phyloP scores from a whole-genome alignment of 2,888 invertebrate species.

The Pandemis corylana region DNA sequence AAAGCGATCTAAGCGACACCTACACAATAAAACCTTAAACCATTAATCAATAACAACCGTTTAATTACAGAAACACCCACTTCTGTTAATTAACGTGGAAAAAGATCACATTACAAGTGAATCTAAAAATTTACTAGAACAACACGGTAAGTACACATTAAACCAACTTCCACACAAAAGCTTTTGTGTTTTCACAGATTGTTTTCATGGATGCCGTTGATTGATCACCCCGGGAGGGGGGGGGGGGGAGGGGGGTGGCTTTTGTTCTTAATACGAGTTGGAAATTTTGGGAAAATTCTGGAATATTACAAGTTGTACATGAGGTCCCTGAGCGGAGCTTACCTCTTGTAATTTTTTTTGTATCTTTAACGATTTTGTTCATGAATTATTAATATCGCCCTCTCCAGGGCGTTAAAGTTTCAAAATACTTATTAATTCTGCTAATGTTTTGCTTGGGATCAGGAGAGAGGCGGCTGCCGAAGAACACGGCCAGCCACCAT shows the following conservation, averaged over 20 bases:
- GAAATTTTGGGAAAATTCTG: constrained; percentile 20
- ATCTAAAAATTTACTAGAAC: not conserved
- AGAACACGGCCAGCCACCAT: too few relatives aligned
- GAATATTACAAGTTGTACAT: not conserved
- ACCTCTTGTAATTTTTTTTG: constrained; percentile 15
- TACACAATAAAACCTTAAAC: not conserved
- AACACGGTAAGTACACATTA: not conserved
- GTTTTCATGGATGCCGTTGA: constrained; percentile 30
- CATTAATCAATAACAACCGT: not conserved
- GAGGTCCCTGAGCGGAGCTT: not conserved
- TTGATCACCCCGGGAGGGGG: constrained; percentile 28
- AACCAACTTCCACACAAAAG: constrained; percentile 18
- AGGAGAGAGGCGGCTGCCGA: too few relatives aligned
- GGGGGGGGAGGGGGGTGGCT: constrained; percentile 3
- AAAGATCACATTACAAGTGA: not conserved
- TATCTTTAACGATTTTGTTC: constrained; percentile 12
- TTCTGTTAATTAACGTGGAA: not conserved
- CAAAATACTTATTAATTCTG: not conserved
- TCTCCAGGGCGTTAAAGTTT: not conserved
- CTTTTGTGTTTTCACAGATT: constrained; percentile 19
- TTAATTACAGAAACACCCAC: not conserved
- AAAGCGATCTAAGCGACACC: not conserved
- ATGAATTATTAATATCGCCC: not conserved
- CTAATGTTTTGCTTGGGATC: not conserved
- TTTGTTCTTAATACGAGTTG: constrained; percentile 35